A percentile compares a stretch with the other conserved stretches of the same genome.
Evolutionary conservation across 2,888 invertebrate species (phyloP).

Genomic region (Trachelus stipa): DNA sequence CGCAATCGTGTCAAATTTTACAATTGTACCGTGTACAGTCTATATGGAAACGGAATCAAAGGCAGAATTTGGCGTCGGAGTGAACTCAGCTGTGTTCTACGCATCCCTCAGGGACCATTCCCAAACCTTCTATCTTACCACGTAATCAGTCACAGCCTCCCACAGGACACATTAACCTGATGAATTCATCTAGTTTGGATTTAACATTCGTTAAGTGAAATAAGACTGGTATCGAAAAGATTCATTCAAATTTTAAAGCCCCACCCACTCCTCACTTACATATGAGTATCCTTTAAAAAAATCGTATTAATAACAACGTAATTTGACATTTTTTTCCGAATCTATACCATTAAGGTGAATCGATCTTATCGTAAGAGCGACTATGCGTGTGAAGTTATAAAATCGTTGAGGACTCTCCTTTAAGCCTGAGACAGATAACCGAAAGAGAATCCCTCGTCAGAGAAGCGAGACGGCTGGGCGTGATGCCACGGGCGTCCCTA

Average conservation of each 20-base stretch:
- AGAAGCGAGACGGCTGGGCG: neutral
- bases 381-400: neutral
- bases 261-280: too few species aligned
- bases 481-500: neutral
- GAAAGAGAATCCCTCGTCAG: neutral
- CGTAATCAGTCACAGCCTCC: slow-evolving; percentile 2
- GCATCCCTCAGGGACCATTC: neutral
- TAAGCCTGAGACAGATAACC: neutral
- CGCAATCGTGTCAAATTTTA: neutral
- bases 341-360: neutral
- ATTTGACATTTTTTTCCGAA: neutral
- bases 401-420: neutral
- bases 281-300: too few species aligned
- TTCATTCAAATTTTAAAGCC: neutral
- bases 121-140: neutral
- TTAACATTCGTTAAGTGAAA: slow-evolving; percentile 1
- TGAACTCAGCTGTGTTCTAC: neutral
- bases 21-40: neutral
- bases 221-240: neutral
- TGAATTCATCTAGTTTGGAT: neutral
- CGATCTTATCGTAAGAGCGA: neutral
- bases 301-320: too few species aligned
- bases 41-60: neutral
- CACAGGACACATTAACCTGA: neutral
- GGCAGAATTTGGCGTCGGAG: neutral